phyloP scores from a whole-genome alignment of 1,140 invertebrate species.

The Frieseomelitta varia region DNA sequence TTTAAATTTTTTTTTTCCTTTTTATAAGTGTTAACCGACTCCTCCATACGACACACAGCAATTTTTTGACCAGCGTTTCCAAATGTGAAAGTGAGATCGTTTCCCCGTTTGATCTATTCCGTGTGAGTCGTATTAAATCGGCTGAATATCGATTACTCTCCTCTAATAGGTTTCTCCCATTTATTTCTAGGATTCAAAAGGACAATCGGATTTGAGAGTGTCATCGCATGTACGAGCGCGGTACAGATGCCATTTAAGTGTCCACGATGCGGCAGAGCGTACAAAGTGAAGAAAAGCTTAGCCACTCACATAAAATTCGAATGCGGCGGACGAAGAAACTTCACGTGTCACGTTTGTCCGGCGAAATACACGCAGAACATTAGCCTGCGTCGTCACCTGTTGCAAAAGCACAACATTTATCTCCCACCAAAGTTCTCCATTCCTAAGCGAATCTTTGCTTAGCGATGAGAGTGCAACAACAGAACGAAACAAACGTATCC shows the following conservation, averaged over 20 bases:
- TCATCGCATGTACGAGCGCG: too few relatives aligned
- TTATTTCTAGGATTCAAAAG: constrained; percentile 52
- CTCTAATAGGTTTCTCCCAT: constrained; percentile 40
- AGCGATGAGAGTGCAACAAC: neutral
- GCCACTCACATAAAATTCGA: constrained; percentile 68
- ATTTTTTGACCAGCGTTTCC: neutral
- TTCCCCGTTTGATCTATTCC: neutral
- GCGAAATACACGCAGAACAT: constrained; percentile 70
- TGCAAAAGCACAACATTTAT: constrained; percentile 68
- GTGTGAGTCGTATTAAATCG: neutral
- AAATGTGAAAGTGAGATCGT: neutral
- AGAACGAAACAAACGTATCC: neutral
- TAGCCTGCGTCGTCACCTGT: constrained; percentile 66
- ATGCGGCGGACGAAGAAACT: constrained; percentile 66
- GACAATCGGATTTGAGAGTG: neutral
- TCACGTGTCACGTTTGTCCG: constrained; percentile 68
- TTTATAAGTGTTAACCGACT: neutral
- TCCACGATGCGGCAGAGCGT: constrained; percentile 81
- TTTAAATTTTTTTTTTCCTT: neutral
- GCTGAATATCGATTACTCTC: neutral
- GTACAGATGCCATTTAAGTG: constrained; percentile 62
- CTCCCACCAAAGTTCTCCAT: constrained; percentile 65
- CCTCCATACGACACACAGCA: neutral
- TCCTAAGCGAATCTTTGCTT: constrained; percentile 56
- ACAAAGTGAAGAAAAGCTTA: constrained; percentile 79